Conservation (phyloP, 2,888 invertebrate genomes). For the Pilophorus perplexus region DNA sequence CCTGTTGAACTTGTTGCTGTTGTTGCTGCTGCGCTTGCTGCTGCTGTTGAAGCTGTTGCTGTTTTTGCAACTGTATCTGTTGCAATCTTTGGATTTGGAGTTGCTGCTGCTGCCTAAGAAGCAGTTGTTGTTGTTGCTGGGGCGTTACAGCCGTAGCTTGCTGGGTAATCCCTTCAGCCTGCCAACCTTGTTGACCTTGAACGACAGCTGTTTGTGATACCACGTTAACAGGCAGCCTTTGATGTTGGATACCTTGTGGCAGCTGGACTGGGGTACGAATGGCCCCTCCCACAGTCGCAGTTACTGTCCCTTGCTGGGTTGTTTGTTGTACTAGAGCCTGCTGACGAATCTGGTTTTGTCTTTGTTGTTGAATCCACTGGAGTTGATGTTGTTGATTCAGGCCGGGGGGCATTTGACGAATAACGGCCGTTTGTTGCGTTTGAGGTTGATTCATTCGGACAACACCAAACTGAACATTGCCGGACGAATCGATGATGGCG, state of each 20-base stretch:
- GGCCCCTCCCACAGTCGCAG: conserved; percentile 33
- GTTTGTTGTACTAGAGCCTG: conserved; percentile 54
- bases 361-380: conserved; percentile 57
- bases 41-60: conserved; percentile 57
- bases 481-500: conserved; percentile 52
- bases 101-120: conserved; percentile 54
- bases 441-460: conserved; percentile 44
- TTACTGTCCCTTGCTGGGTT: conserved; percentile 31
- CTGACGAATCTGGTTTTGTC: conserved; percentile 57
- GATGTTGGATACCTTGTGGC: conserved; percentile 44
- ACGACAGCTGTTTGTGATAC: conserved; percentile 46
- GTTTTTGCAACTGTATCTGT: conserved; percentile 54
- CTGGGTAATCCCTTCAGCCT: conserved; percentile 36
- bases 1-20: conserved; percentile 55
- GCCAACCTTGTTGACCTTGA: conserved; percentile 50
- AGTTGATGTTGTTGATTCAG: conserved; percentile 55
- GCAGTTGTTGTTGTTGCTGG: conserved; percentile 54
- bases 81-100: conserved; percentile 56
- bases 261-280: conserved; percentile 41
- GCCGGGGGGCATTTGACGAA: conserved; percentile 55
- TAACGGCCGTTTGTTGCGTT: conserved; percentile 66
- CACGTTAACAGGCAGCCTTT: conserved; percentile 45
- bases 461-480: conserved; percentile 51
- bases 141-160: conserved; percentile 19
- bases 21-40: conserved; percentile 59